phyloP scores from a whole-genome alignment of 37 sponge, comb jelly and placozoan species.

The Spongilla lacustris region DNA sequence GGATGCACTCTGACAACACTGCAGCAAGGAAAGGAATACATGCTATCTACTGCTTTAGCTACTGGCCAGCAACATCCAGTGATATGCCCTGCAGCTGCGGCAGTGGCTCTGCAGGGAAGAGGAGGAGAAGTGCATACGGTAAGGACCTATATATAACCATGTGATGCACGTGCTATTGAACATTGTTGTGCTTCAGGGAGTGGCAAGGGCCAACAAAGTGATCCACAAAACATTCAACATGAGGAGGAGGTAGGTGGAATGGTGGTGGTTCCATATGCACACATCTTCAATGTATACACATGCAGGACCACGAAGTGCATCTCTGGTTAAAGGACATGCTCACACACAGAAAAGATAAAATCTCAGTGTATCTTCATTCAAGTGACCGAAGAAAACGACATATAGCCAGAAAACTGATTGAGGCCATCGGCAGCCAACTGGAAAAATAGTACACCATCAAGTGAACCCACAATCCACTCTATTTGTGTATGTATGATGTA shows the following conservation, averaged over 20 bases:
- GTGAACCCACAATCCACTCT: background rate
- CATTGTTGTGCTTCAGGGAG: background rate
- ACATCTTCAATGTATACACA: no score
- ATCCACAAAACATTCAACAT: background rate
- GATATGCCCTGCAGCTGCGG: constrained; percentile 6
- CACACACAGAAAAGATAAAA: background rate
- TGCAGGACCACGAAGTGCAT: background rate
- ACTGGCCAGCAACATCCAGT: background rate
- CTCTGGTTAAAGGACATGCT: background rate
- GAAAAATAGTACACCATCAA: background rate
- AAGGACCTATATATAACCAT: background rate
- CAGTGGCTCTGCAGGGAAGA: background rate
- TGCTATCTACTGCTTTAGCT: constrained; percentile 39
- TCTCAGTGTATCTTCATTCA: background rate
- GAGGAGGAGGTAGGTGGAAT: background rate
- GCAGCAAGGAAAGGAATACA: constrained; percentile 13
- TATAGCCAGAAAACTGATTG: background rate
- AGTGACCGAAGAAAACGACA: background rate
- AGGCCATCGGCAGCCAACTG: background rate
- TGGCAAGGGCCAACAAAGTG: background rate
- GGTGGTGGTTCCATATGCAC: background rate
- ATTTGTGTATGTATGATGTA: background rate
- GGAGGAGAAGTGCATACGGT: background rate
- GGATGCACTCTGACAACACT: constrained; percentile 42
- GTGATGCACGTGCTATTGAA: background rate